Conservation (phyloP, 2,888 invertebrate species). For the Torymus aiolomorphi region DNA sequence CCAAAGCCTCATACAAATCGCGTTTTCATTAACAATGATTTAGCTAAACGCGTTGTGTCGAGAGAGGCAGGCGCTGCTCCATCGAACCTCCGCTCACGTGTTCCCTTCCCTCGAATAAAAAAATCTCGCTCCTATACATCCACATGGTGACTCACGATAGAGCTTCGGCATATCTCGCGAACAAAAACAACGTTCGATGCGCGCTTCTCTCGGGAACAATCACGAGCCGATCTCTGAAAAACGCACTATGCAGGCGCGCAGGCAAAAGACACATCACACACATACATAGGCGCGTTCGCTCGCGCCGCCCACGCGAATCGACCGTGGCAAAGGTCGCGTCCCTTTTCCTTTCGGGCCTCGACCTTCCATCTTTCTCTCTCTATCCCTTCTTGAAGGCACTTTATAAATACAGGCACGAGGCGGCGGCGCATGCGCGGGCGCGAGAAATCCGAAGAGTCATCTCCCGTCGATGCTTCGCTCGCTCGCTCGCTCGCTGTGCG, state of each 20-base stretch:
- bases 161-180: background rate
- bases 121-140: too few relatives aligned
- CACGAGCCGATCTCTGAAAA: background rate
- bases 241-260: too few relatives aligned
- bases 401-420: constrained; percentile 43
- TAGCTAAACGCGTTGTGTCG: too few relatives aligned
- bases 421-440: constrained; percentile 22
- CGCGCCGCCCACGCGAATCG: background rate
- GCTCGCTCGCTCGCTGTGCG: constrained; percentile 2
- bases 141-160: too few relatives aligned
- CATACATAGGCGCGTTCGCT: too few relatives aligned
- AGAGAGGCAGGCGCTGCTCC: too few relatives aligned
- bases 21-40: too few relatives aligned
- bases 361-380: background rate
- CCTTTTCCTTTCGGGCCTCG: background rate
- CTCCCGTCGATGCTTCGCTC: constrained; percentile 18
- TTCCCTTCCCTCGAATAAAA: too few relatives aligned
- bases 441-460: constrained; percentile 57
- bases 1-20: too few relatives aligned
- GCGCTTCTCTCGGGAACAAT: background rate
- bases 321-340: constrained; percentile 28
- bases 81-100: too few relatives aligned
- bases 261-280: too few relatives aligned
- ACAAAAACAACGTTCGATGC: too few relatives aligned
- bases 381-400: constrained; percentile 31